phyloP scores from a whole-genome alignment of 2,113 vertebrate genomes.

The Prionailurus viverrinus region DNA sequence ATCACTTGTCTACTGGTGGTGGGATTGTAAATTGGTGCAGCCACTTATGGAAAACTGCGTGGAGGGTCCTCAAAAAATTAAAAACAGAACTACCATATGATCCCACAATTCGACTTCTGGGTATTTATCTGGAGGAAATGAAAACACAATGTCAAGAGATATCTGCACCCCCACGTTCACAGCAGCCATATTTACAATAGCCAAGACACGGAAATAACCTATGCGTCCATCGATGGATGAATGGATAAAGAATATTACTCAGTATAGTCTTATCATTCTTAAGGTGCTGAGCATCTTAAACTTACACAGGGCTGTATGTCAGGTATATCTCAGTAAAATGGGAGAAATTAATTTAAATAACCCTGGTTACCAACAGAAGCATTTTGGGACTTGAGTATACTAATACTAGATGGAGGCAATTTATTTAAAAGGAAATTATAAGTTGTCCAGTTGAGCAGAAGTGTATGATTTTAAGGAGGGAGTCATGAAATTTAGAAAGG shows the following conservation, averaged over 20 bases:
- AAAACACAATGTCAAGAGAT: neutral
- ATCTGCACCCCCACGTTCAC: neutral
- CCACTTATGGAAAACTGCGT: neutral
- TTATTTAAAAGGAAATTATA: neutral
- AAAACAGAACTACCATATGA: neutral
- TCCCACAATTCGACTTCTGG: neutral
- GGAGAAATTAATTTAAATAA: neutral
- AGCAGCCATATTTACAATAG: neutral
- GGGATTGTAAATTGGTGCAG: neutral
- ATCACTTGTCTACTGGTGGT: neutral
- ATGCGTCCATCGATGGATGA: neutral
- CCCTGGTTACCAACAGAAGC: neutral
- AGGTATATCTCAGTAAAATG: neutral
- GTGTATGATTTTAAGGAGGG: neutral
- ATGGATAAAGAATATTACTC: neutral
- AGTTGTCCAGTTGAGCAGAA: neutral
- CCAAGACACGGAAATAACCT: neutral
- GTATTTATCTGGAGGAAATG: neutral
- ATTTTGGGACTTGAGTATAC: neutral
- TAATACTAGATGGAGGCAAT: constrained; percentile 4
- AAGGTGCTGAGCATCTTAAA: neutral
- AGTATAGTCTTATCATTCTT: neutral
- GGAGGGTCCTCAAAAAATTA: neutral
- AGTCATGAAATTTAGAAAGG: neutral
- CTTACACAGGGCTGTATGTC: neutral